Base-by-base conservation (phyloP, 2,797 vertebrate species). In the Ciconia nigra region DNA sequence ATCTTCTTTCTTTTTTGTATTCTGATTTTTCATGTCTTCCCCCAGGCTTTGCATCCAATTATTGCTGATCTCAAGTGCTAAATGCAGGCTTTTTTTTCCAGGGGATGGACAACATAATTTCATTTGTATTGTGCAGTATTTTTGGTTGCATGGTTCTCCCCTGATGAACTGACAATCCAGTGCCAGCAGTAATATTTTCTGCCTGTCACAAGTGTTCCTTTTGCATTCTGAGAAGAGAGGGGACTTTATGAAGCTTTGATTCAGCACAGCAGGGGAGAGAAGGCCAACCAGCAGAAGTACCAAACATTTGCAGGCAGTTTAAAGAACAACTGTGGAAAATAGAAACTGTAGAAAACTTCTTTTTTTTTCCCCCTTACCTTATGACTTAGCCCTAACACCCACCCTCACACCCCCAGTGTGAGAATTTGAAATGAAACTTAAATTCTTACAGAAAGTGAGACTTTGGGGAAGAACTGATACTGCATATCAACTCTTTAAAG, bases 211-310 rank as follows among this genome's bases (percentile, higher is more conserved):
- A 94, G 79, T 21, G 74, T 89, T 95, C 42, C 63, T 96, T 95
- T 91, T 80, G 69, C 89, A 74, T 96, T 97, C 77, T 76, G 94
- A 89, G 42, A 83, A 73, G 92, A 95, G 73, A 35, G 13, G 58
- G 44, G 90, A 76, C 67, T 95, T 96, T 63, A 77, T 87, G 94
- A 97, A 88, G 94, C 90, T 96, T 96, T 95, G 91, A 95, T 97
- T 96, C 59, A 74, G 84, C 94, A 87, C 89, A 90, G 96, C 94
- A 79, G 93, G 95, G 89, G 70, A 96, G 86, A 78, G 81, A 46
- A 93, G 73, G 63, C 88, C 85, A 81, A 83, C 77, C 67, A 84
- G 79, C 76, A 78, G 21, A 87, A 91, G 57, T 83, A 92, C 57
- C 62, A 62, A 78, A 80, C 1, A 3, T 66, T 95, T 29, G 9